These are phyloP conservation scores for Psephotus haematonotus DNA, from an alignment of 2,113 vertebrate genomes.

Conservation along the genomic window DNA sequence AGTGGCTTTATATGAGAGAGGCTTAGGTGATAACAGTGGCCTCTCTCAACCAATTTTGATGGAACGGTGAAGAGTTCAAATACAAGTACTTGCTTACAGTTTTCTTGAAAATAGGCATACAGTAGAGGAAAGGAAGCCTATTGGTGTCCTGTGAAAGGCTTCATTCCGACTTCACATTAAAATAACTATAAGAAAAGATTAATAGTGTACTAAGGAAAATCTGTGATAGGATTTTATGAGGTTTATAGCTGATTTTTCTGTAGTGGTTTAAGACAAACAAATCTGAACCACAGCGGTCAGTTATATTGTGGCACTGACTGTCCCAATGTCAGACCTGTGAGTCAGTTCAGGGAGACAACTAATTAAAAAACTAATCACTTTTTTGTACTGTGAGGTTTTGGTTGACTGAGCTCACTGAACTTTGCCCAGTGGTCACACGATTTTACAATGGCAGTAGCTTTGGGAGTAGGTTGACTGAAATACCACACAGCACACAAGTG, in stretches of 20 bases:
- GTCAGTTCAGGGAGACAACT: not conserved
- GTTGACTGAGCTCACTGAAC: not conserved
- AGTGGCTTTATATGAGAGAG: not conserved
- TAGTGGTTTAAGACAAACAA: not conserved
- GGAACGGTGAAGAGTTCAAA: not conserved
- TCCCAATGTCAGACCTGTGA: not conserved
- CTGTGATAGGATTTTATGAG: not conserved
- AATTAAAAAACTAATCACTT: not conserved
- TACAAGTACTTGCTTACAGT: not conserved
- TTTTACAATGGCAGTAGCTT: not conserved
- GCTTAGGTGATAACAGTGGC: not conserved
- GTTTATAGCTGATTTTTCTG: not conserved
- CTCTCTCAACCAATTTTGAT: not conserved
- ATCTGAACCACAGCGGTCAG: not conserved
- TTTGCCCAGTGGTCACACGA: not conserved
- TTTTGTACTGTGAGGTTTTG: not conserved
- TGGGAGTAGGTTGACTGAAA: not conserved
- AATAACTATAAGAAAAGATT: not conserved
- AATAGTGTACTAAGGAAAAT: not conserved
- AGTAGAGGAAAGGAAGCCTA: not conserved
- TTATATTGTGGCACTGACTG: not conserved
- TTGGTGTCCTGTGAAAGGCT: accelerated
- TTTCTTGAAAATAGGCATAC: not conserved
- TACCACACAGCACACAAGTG: accelerated
- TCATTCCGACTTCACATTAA: not conserved